Conservation (phyloP, 2,797 vertebrate species). For the Streptopelia turtur region DNA sequence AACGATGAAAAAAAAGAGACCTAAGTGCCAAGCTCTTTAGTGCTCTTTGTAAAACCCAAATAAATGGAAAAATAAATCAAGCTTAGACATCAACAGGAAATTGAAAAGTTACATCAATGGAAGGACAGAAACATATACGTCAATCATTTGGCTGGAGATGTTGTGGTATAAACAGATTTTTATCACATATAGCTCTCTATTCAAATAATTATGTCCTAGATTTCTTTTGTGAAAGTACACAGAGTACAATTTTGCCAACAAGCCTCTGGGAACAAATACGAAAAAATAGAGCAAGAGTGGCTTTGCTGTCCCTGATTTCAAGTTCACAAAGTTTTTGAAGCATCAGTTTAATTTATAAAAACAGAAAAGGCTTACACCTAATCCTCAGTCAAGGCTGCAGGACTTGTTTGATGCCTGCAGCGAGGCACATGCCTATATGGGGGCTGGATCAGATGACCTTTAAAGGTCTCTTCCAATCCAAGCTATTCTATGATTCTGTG, state of each 20-base stretch:
- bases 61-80: conserved; percentile 76
- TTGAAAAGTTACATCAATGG: conserved; percentile 73
- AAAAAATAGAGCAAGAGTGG: conserved; percentile 26
- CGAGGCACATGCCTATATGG: neutral
- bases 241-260: conserved; percentile 6
- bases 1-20: conserved; percentile 42
- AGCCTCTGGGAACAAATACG: neutral
- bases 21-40: conserved; percentile 62
- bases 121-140: conserved; percentile 65
- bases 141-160: conserved; percentile 72
- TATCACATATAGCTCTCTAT: conserved; percentile 58
- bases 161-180: conserved; percentile 68
- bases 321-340: neutral
- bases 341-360: neutral
- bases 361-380: neutral
- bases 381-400: neutral
- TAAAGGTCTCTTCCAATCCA: too few species aligned
- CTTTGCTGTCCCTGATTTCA: conserved; percentile 9
- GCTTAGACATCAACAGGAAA: conserved; percentile 74
- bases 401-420: neutral
- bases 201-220: conserved; percentile 41
- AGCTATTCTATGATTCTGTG: too few species aligned
- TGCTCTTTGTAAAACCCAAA: conserved; percentile 67
- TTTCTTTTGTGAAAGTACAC: conserved; percentile 30
- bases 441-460: too few species aligned